Base-by-base conservation (phyloP, 2,888 invertebrate genomes). In the Oeneis ivallda region DNA sequence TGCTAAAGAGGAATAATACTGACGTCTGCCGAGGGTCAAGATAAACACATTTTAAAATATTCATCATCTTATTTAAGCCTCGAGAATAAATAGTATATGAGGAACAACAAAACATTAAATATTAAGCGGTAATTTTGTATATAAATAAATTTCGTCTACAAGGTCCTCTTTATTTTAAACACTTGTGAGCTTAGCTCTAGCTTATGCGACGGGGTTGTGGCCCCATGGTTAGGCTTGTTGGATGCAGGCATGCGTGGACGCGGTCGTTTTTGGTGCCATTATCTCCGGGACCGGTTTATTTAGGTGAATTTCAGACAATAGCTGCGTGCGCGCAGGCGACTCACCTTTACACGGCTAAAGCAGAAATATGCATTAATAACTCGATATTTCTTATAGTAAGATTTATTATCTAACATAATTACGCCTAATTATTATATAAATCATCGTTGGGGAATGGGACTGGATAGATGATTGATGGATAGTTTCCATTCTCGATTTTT, bases 291-390 rank as follows among this genome's bases (percentile, higher is more conserved):
- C 91, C 89, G 89, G 91, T 89, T 85, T 75, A 77, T 83, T 86
- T 84, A 79, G 84, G 82, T 81, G 80, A 86, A 86, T 88, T 85
- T 87, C 79, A 88, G 83, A 91, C 87, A 89, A 89, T 89, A 82
- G 87, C 75, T 73, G 75, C 76, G 77, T 75, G 74, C 74, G 72
- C 69, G 67, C 71, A 68, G 66, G 76, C 53, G 45, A 54, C 53
- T 45, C 53, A 17, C 32, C 43, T 39, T 60, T 49, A 26, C 52
- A 10, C 37, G 50, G 17, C 50, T 50, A 39, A 53, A 54, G 43
- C 58, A 52, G 9, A 61, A 26, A 61, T 61, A 52, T 47, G 39
- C 32, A 37, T 59, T 50, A 54, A 54, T 54, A 54, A 15, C 54
- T 45, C 10, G 15, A 34, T 10, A 34, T 45, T 56, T 56, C 17